Evolutionary conservation across 2,888 invertebrate species (phyloP), one percentile per base, ranked within the genome.

Genomic region (Lobophora halterata): DNA sequence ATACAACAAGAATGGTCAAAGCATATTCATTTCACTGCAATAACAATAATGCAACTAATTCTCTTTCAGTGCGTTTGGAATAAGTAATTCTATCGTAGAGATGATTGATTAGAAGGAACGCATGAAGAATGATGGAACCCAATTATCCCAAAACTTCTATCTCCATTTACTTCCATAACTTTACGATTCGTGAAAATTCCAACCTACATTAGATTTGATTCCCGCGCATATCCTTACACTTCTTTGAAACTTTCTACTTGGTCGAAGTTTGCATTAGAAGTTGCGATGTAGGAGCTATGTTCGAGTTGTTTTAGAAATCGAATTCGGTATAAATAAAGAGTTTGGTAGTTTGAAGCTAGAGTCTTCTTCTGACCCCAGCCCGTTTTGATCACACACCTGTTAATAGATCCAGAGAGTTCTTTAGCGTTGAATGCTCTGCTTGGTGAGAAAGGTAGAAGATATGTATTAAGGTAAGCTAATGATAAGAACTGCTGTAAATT

Each of bases 151-250:
- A 62, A 62, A 65, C 67, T 66, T 69, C 63, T 65, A 64, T 62
- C 55, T 66, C 62, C 65, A 61, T 52, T 64, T 65, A 67, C 65
- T 58, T 52, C 65, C 65, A 67, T 61, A 71, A 66, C 54, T 73
- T 77, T 74, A 73, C 69, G 82, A 86, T 86, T 87, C 83, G 85
- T 83, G 85, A 83, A 85, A 83, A 77, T 81, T 85, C 82, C 79
- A 68, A 62, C n/a, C n/a, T 68, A 61, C 65, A 74, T 79, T 82
- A 85, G 77, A 75, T 65, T 74, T 79, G 74, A 78, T 71, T 71
- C 70, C 79, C 71, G 77, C 71, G 78, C 82, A 79, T 81, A 76
- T 78, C 73, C 78, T 72, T 76, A 77, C 67, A 76, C 66, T 77
- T 79, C 74, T 78, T 75, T 77, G 74, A 75, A 77, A 76, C 76